Percentiles rank a stretch among this genome's conserved stretches.
Evolutionary conservation across 2,113 vertebrate genomes (phyloP).

Genomic region (Mormyrus iriodes): DNA sequence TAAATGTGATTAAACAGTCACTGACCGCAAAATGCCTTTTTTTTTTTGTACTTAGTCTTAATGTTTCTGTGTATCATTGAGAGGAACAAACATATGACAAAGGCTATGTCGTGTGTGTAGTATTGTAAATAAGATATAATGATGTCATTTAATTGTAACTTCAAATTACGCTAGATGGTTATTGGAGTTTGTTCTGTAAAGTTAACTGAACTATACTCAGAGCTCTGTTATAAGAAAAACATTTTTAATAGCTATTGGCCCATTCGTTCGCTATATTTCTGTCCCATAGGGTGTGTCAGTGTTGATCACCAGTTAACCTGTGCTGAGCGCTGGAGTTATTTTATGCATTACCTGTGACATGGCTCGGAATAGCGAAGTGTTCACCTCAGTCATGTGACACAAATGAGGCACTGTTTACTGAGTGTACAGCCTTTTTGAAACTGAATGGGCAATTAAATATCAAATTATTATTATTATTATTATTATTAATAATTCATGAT

Average conservation of each 20-base stretch:
- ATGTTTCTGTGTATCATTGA: neutral
- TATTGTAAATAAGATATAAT: slow-evolving; percentile 1
- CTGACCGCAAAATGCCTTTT: neutral
- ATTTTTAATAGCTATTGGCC: neutral
- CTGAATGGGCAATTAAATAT: neutral
- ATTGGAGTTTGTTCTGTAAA: neutral
- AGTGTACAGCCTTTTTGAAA: neutral
- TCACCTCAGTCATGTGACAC: neutral
- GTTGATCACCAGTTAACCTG: neutral
- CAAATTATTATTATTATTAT: neutral
- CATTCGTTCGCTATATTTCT: neutral
- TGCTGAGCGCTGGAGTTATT: neutral
- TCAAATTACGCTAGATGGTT: neutral
- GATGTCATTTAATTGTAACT: neutral
- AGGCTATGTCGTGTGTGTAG: neutral
- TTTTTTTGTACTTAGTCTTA: neutral
- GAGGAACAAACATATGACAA: neutral
- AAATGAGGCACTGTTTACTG: neutral
- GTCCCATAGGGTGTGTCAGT: neutral
- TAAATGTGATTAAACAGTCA: neutral
- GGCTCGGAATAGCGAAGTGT: neutral
- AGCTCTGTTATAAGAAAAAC: neutral
- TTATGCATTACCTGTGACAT: neutral
- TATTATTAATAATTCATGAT: neutral
- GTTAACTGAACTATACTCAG: neutral